phyloP scores from a whole-genome alignment of 2,797 vertebrate genomes.

The Takifugu rubripes region DNA sequence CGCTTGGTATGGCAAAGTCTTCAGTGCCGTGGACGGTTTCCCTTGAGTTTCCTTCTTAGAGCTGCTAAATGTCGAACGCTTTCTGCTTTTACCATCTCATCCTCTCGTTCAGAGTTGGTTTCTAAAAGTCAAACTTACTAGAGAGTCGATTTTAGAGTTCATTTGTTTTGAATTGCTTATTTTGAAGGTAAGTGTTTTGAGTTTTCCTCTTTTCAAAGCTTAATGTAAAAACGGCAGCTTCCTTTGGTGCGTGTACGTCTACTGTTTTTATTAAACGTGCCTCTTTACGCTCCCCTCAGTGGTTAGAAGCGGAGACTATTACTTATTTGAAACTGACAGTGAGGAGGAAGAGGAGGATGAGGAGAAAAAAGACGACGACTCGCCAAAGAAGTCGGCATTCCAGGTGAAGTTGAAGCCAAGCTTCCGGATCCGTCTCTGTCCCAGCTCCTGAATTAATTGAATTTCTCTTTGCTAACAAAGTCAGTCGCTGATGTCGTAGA shows the following conservation, averaged over 20 bases:
- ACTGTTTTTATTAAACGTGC: not conserved
- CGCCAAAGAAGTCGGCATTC: slow-evolving; percentile 89
- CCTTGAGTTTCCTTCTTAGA: slow-evolving; percentile 30
- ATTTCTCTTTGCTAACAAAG: slow-evolving; percentile 2
- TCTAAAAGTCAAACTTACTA: not conserved
- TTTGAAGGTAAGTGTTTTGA: slow-evolving; percentile 24
- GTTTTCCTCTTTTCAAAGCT: slow-evolving; percentile 21
- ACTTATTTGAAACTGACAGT: slow-evolving; percentile 99
- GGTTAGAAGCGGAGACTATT: slow-evolving; percentile 99
- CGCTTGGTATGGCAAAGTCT: slow-evolving; percentile 23
- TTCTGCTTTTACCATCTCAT: slow-evolving; percentile 23
- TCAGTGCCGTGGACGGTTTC: slow-evolving; percentile 4
- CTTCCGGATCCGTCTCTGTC: too few species aligned
- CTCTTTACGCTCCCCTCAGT: slow-evolving; percentile 75
- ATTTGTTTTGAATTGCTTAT: not conserved
- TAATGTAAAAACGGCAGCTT: not conserved
- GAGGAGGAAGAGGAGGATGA: slow-evolving; percentile 96
- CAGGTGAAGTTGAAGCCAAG: slow-evolving; percentile 63
- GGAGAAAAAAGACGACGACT: slow-evolving; percentile 87
- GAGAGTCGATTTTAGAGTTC: slow-evolving; percentile 4
- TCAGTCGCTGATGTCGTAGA: slow-evolving; percentile 16
- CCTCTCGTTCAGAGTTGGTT: not conserved
- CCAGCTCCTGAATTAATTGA: too few species aligned
- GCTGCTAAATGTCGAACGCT: slow-evolving; percentile 8
- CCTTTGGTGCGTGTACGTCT: not conserved